Evolutionary conservation across 2,113 vertebrate species (phyloP), one percentile per base, ranked within the genome.

Genomic region (Ia io): DNA sequence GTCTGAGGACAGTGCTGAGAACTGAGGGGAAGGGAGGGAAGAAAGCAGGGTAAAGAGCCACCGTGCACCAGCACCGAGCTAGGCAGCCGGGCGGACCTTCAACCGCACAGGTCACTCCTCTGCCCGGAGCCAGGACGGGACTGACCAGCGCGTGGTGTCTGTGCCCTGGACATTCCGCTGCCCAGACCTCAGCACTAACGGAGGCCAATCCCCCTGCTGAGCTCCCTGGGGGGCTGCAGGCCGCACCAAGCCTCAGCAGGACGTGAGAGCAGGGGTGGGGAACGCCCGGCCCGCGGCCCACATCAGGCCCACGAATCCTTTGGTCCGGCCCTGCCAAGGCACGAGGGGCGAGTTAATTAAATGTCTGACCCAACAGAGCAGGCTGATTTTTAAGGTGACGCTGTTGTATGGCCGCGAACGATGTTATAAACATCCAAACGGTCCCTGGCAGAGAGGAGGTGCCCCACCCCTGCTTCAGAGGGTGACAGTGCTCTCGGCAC

Each of bases 61-160:
- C 77, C 0, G 3, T 0, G 42, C 0, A 1, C 17, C 40, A 10
- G 53, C 37, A 69, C 18, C 1, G 3, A 0, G 0, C 63, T 18
- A 28, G 40, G 40, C 0, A 1, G 20, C 9, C 0, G 3, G 84
- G 18, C 42, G 20, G 7, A 5, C 0, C 20, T 12, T 7, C 30
- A 30, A 18, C 6, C 1, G 16, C 59, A 11, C 63, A 9, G 51
- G 49, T 1, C 25, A 1, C 32, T 3, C 25, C 53, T 61, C 32
- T 37, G 65, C 20, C 63, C 79, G n/a, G 61, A n/a, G 28, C n/a
- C 11, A 18, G 30, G 17, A 9, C 2, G 12, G n/a, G 10, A 42
- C 56, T 12, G 32, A 30, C 11, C 3, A 10, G 8, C 0, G 16
- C 23, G 1, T 0, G 1, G 10, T 3, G 11, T 47, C 49, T 32